Percentiles rank a stretch among this genome's conserved stretches.
Evolutionary conservation across 2,888 invertebrate genomes (phyloP).

Genomic region (Eucriotettix oculatus): DNA sequence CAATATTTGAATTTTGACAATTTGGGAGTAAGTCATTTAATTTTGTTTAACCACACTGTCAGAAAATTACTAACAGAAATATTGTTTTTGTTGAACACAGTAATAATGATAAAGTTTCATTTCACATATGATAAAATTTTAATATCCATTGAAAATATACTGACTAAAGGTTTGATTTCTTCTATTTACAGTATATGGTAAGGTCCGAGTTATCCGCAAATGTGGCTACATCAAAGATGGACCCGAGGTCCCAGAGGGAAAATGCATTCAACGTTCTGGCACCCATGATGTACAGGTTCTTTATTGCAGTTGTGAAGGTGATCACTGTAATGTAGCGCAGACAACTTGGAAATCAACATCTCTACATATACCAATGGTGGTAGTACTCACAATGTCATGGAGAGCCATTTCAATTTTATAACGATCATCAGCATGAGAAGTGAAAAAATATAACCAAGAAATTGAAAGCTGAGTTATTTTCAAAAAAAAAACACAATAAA

Average conservation of each 20-base stretch:
- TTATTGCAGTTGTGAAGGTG: slow-evolving; percentile 63
- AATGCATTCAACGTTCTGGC: slow-evolving; percentile 51
- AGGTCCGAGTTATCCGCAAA: slow-evolving; percentile 55
- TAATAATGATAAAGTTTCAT: too few species aligned
- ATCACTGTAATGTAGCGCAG: slow-evolving; percentile 49
- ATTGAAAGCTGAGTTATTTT: too few species aligned
- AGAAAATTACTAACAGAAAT: too few species aligned
- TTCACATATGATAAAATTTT: neutral
- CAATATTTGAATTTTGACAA: too few species aligned
- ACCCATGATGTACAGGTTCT: slow-evolving; percentile 55
- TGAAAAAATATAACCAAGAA: too few species aligned
- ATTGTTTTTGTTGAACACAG: too few species aligned
- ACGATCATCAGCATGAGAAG: too few species aligned
- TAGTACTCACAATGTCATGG: neutral
- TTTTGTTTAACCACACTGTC: too few species aligned
- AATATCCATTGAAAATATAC: neutral
- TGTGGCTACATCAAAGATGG: slow-evolving; percentile 60
- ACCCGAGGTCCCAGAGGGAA: slow-evolving; percentile 31
- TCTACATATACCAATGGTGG: neutral
- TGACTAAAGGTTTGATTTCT: slow-evolving; percentile 1
- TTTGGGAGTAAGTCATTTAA: too few species aligned
- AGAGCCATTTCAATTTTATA: too few species aligned
- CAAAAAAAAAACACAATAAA: neutral
- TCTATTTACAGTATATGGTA: slow-evolving; percentile 50
- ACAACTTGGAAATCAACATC: neutral